phyloP scores from a whole-genome alignment of 23 tunicate genomes.

The Phallusia fumigata region DNA sequence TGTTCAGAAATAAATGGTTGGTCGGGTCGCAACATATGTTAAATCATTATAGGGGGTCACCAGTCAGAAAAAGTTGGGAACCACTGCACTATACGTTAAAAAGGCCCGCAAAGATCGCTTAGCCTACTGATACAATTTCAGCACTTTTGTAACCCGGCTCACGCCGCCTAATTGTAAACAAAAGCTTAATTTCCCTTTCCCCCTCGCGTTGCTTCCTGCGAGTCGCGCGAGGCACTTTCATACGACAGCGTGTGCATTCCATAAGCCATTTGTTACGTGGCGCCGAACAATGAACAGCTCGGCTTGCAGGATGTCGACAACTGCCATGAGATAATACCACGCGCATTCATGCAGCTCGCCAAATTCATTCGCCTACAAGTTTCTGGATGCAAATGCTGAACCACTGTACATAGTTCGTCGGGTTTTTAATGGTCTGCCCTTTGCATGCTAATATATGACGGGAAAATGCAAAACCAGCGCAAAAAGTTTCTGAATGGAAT shows the following conservation, averaged over 20 bases:
- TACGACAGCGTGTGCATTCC: background rate
- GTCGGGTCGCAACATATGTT: too few species aligned
- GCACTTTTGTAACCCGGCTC: background rate
- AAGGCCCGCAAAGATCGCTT: too few species aligned
- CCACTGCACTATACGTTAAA: too few species aligned
- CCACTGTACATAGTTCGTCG: background rate
- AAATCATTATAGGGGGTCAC: too few species aligned
- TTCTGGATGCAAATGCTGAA: background rate
- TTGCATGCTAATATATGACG: background rate
- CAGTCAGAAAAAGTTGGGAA: too few species aligned
- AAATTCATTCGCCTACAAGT: slow-evolving; percentile 1
- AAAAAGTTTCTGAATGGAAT: background rate
- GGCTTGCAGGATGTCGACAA: too few species aligned
- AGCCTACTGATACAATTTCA: background rate
- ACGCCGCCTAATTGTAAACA: background rate
- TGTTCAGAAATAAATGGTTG: too few species aligned
- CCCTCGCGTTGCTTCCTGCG: background rate
- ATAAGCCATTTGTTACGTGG: background rate
- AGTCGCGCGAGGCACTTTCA: background rate
- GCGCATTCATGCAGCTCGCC: background rate
- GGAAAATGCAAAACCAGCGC: background rate
- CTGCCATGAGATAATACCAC: too few species aligned
- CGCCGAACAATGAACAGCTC: too few species aligned
- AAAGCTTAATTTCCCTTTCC: background rate
- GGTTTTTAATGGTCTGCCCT: background rate